Evolutionary conservation across 2,113 vertebrate genomes (phyloP), one percentile per base, ranked within the genome.

Genomic region (Pseudonaja textilis): DNA sequence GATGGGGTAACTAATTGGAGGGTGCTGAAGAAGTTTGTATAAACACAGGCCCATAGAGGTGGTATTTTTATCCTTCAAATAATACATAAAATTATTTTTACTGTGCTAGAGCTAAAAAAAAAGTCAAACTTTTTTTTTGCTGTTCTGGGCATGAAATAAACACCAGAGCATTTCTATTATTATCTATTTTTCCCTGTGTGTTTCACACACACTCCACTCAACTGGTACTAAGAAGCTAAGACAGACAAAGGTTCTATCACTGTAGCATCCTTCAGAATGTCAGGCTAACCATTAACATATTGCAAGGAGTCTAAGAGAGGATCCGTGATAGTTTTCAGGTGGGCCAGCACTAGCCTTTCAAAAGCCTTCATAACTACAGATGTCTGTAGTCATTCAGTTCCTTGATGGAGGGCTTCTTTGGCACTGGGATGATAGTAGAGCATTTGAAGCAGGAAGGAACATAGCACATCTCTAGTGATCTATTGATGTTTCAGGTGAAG

Each of bases 61-160:
- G 57, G 55, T 92, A 94, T 92, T 94, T 90, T 92, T 85, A 94
- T 54, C 85, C n/a, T 92, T 90, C 81, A 88, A 90, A 87, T 64
- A 92, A 91, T 88, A 90, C 20, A 88, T 45, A 45, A 57, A 88
- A 88, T 92, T 94, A 94, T 92, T 94, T 92, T 92, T 90, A 88
- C 87, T 90, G 89, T 42, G 85, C 18, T 54, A 52, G 47, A 86
- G 55, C 47, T 81, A 81, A 87, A 87, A 90, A 90, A 56, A 61
- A 22, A 52, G 54, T 59, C 50, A 47, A 74, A 29, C 7, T 3
- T 59, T 59, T 25, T 61, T 61, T 61, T 61, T 11, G 59, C 25
- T 61, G 42, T 42, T 22, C 26, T 85, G 34, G 7, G 23, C 85
- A 23, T 55, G 45, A 57, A 69, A 55, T 11, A 42, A 42, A 55